Evolutionary conservation across 2,888 invertebrate genomes (phyloP), one percentile per base, ranked within the genome.

Genomic region (Coelopa pilipes): DNA sequence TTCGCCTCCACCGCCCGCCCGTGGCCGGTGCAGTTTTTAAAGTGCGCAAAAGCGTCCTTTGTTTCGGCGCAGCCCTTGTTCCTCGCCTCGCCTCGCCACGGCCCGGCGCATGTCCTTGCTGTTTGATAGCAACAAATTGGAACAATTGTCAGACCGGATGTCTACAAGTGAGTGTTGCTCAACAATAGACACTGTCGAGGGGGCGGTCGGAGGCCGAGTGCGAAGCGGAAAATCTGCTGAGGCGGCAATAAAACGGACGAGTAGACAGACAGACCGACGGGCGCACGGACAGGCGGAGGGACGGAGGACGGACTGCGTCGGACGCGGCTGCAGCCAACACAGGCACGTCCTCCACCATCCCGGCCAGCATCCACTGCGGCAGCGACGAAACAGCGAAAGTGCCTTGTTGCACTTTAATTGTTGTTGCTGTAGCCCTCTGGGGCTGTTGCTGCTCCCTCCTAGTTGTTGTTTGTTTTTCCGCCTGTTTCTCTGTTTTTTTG

Each of bases 81-180:
- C 75, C 15, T 46, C 15, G 55, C 21, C 17, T 34, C 21, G 34
- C 65, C 63, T 13, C 21, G 9, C 66, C 73, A 12, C 17, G 21
- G 50, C 19, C 72, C 63, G 50, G 68, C 77, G 76, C 75, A 76
- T 75, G 76, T 79, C 74, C 77, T 78, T 79, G 78, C 79, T 78
- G 77, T 79, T 79, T 79, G 78, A 80, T 79, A 79, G 78, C 79
- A 80, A 78, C 80, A 78, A 81, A 80, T 81, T 79, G 80, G 78
- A 80, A 80, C 80, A 81, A 80, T 81, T 79, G 79, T 81, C 79
- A 80, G 79, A 79, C 81, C 79, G 81, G 80, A 80, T 80, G 80
- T 80, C 80, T 80, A 79, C 78, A 78, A 80, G 79, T 79, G 78
- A 80, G 78, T 79, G 78, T 77, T 76, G 75, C 77, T 76, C 76